Evolutionary conservation across 2,797 vertebrate genomes (phyloP), one percentile per base, ranked within the genome.

Genomic region (Psittacula derbiana): DNA sequence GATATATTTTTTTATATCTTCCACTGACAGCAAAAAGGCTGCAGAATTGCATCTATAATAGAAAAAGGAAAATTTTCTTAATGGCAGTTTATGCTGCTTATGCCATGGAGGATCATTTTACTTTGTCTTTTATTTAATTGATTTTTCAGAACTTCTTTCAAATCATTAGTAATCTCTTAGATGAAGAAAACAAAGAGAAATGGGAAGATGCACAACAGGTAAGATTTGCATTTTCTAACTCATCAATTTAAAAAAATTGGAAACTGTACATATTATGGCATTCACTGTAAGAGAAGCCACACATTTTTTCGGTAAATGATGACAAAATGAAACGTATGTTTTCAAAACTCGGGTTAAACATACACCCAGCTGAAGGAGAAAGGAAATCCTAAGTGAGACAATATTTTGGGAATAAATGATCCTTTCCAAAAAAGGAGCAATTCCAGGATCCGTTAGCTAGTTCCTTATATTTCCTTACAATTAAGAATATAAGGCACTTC

Each of bases 151-250:
- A 99, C 98, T 99, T 99, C 98, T 99, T 99, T 98, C 99, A 99
- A 98, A 99, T 99, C 97, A 99, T 99, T 98, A 99, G 99, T 97
- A 99, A 99, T 96, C 99, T 99, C 86, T 98, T 99, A 94, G 99
- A 99, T 97, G 99, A 99, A 97, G 99, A 99, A 97, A 99, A 99
- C 98, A 99, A 99, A 96, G 99, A 99, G 87, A 99, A 99, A 97
- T 99, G 99, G 99, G 99, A 99, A 95, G 99, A 99, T 80, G 99
- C 99, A 0, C 99, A 99, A 95, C 99, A 99, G 99, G 99, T 99
- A 98, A 98, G 98, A 78, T 44, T 53, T 91, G 7, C 17, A 18
- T 69, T 60, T 44, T 53, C 16, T 61, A 73, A 41, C 43, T 53
- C 18, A 15, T 33, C 14, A 41, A 3, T 50, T 80, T 12, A 50